These are phyloP conservation scores for Heliconius ismenius DNA, from an alignment of 2,888 invertebrate genomes.

Conservation along the genomic window DNA sequence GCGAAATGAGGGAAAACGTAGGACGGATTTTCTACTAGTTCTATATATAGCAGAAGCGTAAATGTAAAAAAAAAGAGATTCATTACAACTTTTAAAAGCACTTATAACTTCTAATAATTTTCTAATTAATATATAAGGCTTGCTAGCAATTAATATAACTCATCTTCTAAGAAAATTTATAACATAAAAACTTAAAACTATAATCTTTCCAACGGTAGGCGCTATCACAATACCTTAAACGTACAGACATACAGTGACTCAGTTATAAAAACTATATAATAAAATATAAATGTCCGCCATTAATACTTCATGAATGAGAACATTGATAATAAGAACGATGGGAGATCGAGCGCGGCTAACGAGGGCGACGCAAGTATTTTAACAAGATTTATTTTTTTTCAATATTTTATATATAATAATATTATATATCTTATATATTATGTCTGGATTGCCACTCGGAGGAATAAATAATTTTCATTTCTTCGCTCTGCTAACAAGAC, in stretches of 20 bases:
- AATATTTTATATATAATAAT: constrained; percentile 1
- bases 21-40: no score
- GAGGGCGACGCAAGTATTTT: constrained; percentile 23
- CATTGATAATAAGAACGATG: constrained; percentile 4
- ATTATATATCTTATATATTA: not conserved
- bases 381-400: constrained; percentile 19
- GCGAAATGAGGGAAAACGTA: no score
- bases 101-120: not conserved
- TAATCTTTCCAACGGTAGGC: not conserved
- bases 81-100: not conserved
- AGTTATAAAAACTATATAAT: constrained; percentile 7
- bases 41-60: no score
- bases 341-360: constrained; percentile 6
- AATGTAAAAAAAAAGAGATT: not conserved
- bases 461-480: not conserved
- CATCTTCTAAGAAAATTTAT: not conserved
- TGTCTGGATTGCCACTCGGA: not conserved
- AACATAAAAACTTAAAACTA: not conserved
- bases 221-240: constrained; percentile 10
- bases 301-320: constrained; percentile 19
- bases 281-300: constrained; percentile 18
- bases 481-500: no score
- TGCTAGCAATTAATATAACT: constrained; percentile 6
- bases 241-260: not conserved
- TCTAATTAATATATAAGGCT: not conserved